Evolutionary conservation across 2,113 vertebrate species (phyloP).

Genomic region (Oxygymnocypris stewartii): DNA sequence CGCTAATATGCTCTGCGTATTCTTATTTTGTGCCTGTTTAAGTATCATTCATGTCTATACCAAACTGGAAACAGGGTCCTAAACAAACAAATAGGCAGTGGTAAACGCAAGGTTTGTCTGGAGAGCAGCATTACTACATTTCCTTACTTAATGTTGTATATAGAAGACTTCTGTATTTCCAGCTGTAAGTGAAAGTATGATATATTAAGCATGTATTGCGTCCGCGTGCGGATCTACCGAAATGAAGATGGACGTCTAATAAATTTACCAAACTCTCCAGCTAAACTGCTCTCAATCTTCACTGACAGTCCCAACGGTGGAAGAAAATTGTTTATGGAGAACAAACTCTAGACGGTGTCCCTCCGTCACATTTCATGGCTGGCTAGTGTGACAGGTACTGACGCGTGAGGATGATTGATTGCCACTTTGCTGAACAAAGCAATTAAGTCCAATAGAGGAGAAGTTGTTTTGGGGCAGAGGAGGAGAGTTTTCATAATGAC

Average conservation of each 20-base stretch:
- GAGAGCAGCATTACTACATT: background rate
- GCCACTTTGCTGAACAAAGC: slow-evolving; percentile 75
- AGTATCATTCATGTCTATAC: background rate
- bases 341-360: slow-evolving; percentile 60
- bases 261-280: slow-evolving; percentile 51
- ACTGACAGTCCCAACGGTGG: slow-evolving; percentile 55
- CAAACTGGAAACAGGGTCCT: background rate
- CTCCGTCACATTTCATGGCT: slow-evolving; percentile 68
- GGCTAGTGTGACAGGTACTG: slow-evolving; percentile 67
- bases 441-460: slow-evolving; percentile 67
- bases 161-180: background rate
- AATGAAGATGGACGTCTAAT: slow-evolving; percentile 65
- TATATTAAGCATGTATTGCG: background rate
- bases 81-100: background rate
- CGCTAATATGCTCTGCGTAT: too few species aligned
- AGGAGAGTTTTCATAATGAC: slow-evolving; percentile 62
- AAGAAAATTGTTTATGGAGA: slow-evolving; percentile 57
- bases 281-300: slow-evolving; percentile 53
- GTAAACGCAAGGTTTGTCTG: too few species aligned
- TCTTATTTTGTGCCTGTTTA: background rate
- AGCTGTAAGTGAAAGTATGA: background rate
- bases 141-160: slow-evolving; percentile 10
- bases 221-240: slow-evolving; percentile 34
- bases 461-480: slow-evolving; percentile 51
- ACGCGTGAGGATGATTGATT: slow-evolving; percentile 72